Conservation (phyloP, 2,888 invertebrate species). For the Drosophila limbata region DNA sequence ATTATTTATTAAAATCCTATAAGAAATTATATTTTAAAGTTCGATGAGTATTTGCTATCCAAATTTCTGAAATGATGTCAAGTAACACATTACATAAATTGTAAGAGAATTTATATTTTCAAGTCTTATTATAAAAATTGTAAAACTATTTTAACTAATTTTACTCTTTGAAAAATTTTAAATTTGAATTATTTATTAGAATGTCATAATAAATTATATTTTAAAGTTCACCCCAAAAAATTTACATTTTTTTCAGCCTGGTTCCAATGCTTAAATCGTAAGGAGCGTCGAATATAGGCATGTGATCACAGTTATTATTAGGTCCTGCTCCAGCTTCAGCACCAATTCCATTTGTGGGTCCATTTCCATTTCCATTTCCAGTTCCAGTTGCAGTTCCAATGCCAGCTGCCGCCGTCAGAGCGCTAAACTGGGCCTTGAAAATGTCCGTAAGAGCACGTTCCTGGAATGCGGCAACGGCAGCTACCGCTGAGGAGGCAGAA, state of each 20-base stretch:
- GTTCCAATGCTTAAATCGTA: conserved; percentile 77
- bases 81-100: too few species aligned
- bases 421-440: conserved; percentile 74
- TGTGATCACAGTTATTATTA: conserved; percentile 33
- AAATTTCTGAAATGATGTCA: too few species aligned
- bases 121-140: too few species aligned
- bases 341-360: conserved; percentile 1
- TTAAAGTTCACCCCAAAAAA: background rate
- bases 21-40: too few species aligned
- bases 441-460: conserved; percentile 73
- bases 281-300: conserved; percentile 66
- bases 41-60: too few species aligned
- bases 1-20: too few species aligned
- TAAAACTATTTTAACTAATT: too few species aligned
- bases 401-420: conserved; percentile 61
- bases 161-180: too few species aligned
- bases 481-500: conserved; percentile 23
- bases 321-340: background rate
- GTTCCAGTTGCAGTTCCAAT: conserved; percentile 12
- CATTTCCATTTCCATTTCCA: background rate
- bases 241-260: conserved; percentile 72
- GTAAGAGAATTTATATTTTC: background rate
- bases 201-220: too few species aligned
- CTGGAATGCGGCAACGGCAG: conserved; percentile 62
- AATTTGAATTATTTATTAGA: too few species aligned